phyloP scores from a whole-genome alignment of 2,888 invertebrate genomes.

The Heterodera filipjevi region DNA sequence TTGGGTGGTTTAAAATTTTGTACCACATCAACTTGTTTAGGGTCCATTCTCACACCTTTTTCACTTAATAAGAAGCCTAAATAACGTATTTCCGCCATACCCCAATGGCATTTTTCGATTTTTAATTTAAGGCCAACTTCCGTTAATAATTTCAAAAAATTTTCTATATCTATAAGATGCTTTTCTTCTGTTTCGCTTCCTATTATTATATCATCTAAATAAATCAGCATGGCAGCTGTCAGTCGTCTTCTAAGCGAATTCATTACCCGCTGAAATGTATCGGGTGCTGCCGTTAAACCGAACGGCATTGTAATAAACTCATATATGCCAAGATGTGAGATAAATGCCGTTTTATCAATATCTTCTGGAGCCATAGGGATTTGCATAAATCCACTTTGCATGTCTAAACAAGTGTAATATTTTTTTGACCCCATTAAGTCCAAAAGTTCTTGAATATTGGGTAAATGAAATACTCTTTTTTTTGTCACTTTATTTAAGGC shows the following conservation, averaged over 20 bases:
- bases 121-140: constrained; percentile 42
- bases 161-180: constrained; percentile 43
- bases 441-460: constrained; percentile 34
- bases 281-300: constrained; percentile 41
- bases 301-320: constrained; percentile 45
- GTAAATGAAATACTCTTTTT: constrained; percentile 31
- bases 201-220: constrained; percentile 46
- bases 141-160: constrained; percentile 34
- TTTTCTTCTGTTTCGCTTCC: constrained; percentile 34
- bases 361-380: constrained; percentile 36
- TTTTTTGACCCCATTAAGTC: constrained; percentile 33
- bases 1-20: constrained; percentile 24
- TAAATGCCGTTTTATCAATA: constrained; percentile 44
- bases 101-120: constrained; percentile 43
- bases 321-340: constrained; percentile 39
- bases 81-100: constrained; percentile 40
- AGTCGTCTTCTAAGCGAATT: constrained; percentile 23
- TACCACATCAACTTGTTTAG: background rate
- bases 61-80: constrained; percentile 43
- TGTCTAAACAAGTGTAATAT: constrained; percentile 42
- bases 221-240: constrained; percentile 35
- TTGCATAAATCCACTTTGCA: constrained; percentile 44
- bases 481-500: constrained; percentile 30
- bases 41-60: constrained; percentile 37
- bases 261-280: constrained; percentile 43